Evolutionary conservation across 2,113 vertebrate species (phyloP).

Genomic region (Erpornis zantholeuca): DNA sequence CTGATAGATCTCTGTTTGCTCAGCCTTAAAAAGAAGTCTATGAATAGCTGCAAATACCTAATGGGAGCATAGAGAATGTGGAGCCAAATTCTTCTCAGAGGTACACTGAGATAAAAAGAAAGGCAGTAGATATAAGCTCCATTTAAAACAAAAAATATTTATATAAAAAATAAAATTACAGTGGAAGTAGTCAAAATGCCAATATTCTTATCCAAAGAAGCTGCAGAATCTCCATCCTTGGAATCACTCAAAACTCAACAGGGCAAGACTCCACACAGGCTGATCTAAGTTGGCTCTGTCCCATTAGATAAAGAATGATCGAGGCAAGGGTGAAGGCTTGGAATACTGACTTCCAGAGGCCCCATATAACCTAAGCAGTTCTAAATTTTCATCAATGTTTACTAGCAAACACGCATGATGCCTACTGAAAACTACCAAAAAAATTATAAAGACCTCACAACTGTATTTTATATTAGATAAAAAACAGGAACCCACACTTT

Average conservation of each 20-base stretch:
- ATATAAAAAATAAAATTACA: background rate
- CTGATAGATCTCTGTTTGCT: background rate
- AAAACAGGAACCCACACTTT: background rate
- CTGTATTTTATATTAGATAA: background rate
- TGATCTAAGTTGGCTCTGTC: background rate
- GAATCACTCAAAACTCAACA: background rate
- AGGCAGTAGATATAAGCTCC: background rate
- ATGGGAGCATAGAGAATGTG: background rate
- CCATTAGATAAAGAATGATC: rapidly evolving
- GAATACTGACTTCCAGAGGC: background rate
- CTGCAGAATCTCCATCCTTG: background rate
- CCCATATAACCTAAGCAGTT: background rate
- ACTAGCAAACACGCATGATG: background rate
- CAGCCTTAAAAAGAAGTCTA: background rate
- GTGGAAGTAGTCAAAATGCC: background rate
- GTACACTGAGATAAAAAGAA: background rate
- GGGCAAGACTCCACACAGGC: background rate
- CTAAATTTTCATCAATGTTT: background rate
- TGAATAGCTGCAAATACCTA: background rate
- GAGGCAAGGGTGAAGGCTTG: background rate
- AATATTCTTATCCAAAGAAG: background rate
- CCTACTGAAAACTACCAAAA: background rate
- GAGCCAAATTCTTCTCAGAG: background rate
- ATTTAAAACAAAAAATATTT: background rate
- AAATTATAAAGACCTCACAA: background rate